Evolutionary conservation across 2,888 invertebrate genomes (phyloP).

Genomic region (Phlogophora meticulosa): DNA sequence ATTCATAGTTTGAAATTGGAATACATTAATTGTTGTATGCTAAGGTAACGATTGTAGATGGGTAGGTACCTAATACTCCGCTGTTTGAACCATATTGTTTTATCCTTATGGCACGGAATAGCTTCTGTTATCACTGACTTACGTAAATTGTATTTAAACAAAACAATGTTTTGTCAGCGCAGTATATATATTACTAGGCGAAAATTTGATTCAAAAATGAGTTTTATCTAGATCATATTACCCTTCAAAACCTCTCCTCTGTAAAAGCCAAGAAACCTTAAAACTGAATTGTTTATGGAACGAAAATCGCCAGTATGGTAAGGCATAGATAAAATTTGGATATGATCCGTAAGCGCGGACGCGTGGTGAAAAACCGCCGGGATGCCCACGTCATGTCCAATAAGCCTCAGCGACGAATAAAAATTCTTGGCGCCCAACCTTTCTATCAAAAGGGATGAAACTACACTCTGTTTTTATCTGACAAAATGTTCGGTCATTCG

Average conservation of each 20-base stretch:
- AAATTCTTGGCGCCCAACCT: slow-evolving; percentile 72
- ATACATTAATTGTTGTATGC: neutral
- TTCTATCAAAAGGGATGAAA: slow-evolving; percentile 78
- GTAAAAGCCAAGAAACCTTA: slow-evolving; percentile 9
- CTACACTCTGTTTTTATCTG: slow-evolving; percentile 73
- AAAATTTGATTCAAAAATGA: neutral
- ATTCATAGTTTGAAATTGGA: slow-evolving; percentile 3
- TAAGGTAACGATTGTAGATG: neutral
- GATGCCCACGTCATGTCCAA: slow-evolving; percentile 64
- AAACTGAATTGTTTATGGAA: slow-evolving; percentile 34
- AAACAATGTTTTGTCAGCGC: slow-evolving; percentile 2
- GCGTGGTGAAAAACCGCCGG: slow-evolving; percentile 65
- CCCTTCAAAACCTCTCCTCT: neutral
- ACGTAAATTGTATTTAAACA: neutral
- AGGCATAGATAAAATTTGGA: slow-evolving; percentile 46
- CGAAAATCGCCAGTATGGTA: slow-evolving; percentile 23
- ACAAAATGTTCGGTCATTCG: slow-evolving; percentile 46
- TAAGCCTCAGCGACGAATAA: slow-evolving; percentile 70
- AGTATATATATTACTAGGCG: neutral
- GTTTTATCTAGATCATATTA: neutral
- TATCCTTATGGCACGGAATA: neutral
- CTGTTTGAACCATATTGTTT: neutral
- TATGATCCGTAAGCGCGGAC: slow-evolving; percentile 43
- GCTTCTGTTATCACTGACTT: neutral
- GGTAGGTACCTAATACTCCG: neutral